Base-by-base conservation (phyloP, 2,888 invertebrate genomes). In the Margaritifera margaritifera region DNA sequence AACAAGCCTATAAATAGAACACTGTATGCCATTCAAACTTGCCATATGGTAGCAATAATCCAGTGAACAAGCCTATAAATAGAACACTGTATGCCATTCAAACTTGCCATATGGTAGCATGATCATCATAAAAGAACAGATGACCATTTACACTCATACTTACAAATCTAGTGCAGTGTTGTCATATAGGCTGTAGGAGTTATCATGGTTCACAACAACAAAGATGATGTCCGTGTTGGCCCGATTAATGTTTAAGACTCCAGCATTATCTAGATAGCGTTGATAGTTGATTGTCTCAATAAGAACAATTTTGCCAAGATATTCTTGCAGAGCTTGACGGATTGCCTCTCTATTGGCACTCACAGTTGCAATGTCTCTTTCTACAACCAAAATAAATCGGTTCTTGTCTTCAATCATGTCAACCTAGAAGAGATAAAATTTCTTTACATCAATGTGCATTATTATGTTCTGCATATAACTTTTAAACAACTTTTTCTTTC, bases 391-490 rank as follows among this genome's bases (percentile, higher is more conserved):
- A 0, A 96, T 92, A 89, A 97, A 91, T 57, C 96, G 93, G 87
- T 96, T 93, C 6, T 92, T 92, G 83, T 94, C 94, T 71, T 93
- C 93, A 42, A 97, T 93, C 6, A 96, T 91, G 88, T 97, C 96
- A 62, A 94, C 91, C 93, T 93, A 88, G 25, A 87, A 82, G 52
- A 53, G 31, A 59, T 20, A 42, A 42, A 71, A 68, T 25, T 22
- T 53, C 58, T 20, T 8, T 27, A 62, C 20, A 53, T n/a, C n/a
- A n/a, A n/a, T n/a, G n/a, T n/a, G n/a, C n/a, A n/a, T n/a, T n/a
- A n/a, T n/a, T n/a, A n/a, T 27, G n/a, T 22, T 24, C 27, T 24
- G 4, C 20, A 31, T 22, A 6, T 25, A 66, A 22, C 22, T 19
- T 51, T 53, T n/a, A 51, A 52, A 58, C 18, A 58, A 22, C 0